Conservation (phyloP, 2,888 invertebrate genomes). For the Clitarchus hookeri region DNA sequence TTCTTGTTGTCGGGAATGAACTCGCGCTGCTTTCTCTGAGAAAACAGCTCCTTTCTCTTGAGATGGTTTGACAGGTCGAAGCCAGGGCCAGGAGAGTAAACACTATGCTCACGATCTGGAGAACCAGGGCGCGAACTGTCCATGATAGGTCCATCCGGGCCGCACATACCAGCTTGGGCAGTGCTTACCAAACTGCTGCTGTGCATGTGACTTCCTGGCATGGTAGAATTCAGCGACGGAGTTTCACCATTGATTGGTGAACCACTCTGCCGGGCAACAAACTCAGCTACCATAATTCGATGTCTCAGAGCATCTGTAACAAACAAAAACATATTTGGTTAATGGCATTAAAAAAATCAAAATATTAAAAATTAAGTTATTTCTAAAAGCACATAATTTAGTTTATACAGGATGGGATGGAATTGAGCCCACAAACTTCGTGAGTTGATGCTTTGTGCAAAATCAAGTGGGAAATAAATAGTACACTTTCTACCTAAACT, state of each 20-base stretch:
- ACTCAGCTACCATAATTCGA: conserved; percentile 87
- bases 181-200: conserved; percentile 36
- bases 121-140: conserved; percentile 37
- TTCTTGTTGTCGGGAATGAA: conserved; percentile 97
- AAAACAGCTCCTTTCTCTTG: conserved; percentile 76
- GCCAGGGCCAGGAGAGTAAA: conserved; percentile 52
- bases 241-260: conserved; percentile 72
- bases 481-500: too few relatives aligned
- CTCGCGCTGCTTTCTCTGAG: conserved; percentile 91
- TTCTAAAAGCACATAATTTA: too few relatives aligned
- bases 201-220: conserved; percentile 39
- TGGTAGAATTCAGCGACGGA: conserved; percentile 60
- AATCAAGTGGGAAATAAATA: too few relatives aligned
- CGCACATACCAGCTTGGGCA: conserved; percentile 24
- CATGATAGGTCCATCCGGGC: conserved; percentile 25
- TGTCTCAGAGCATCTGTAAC: conserved; percentile 56
- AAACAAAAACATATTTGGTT: background rate
- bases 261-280: conserved; percentile 74
- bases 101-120: conserved; percentile 49
- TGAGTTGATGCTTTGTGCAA: too few relatives aligned
- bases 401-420: too few relatives aligned
- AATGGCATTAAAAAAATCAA: too few relatives aligned
- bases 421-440: too few relatives aligned
- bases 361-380: too few relatives aligned
- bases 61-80: conserved; percentile 59